These are phyloP conservation scores for Vombatus ursinus DNA, from an alignment of 2,113 vertebrate species.

Conservation along the genomic window DNA sequence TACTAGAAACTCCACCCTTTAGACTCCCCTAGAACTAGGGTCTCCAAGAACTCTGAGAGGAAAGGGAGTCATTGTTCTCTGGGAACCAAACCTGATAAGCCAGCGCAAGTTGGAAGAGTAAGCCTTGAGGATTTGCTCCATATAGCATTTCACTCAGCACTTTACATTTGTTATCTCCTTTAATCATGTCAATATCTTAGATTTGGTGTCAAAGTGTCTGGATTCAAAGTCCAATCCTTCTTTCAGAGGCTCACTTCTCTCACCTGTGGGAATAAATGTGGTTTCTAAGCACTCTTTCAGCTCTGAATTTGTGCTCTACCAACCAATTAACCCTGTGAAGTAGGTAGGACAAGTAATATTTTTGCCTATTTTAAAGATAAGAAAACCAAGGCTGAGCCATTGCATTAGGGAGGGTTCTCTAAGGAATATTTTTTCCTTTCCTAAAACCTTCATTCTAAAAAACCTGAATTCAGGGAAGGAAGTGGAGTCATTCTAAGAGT, in stretches of 20 bases:
- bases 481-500: background rate
- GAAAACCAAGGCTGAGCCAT: background rate
- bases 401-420: too few relatives aligned
- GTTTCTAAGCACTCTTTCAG: background rate
- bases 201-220: background rate
- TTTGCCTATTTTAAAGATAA: background rate
- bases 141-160: too few relatives aligned
- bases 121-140: background rate
- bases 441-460: background rate
- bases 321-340: background rate
- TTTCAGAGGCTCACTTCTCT: background rate
- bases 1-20: background rate
- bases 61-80: background rate
- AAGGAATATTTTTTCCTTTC: background rate
- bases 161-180: too few relatives aligned
- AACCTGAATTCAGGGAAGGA: background rate
- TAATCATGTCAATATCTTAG: background rate
- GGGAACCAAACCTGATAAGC: background rate
- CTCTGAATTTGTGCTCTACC: background rate
- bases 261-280: background rate
- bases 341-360: background rate
- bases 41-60: background rate
- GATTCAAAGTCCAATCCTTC: background rate
- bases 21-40: too few relatives aligned
- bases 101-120: background rate